These are phyloP conservation scores for Spea bombifrons DNA, from an alignment of 2,113 vertebrate species.

Conservation along the genomic window DNA sequence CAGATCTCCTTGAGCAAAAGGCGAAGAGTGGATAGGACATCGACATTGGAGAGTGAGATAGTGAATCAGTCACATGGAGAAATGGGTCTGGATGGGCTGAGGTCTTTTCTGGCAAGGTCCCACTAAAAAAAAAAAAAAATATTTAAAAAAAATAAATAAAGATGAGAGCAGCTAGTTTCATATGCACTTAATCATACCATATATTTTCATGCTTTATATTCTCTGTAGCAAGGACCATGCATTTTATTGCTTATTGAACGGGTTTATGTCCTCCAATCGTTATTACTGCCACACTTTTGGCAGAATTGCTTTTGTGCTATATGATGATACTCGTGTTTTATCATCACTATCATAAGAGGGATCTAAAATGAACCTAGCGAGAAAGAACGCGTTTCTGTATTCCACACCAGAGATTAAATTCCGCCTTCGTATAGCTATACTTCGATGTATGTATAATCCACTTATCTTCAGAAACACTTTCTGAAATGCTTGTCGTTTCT, in stretches of 20 bases:
- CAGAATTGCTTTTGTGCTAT: constrained; percentile 41
- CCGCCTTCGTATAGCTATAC: constrained; percentile 26
- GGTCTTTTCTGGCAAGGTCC: no score
- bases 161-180: not conserved
- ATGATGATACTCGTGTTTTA: constrained; percentile 30
- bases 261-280: constrained; percentile 42
- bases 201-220: constrained; percentile 29
- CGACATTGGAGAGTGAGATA: no score
- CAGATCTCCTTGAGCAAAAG: no score
- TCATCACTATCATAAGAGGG: constrained; percentile 36
- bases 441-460: constrained; percentile 41
- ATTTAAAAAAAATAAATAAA: no score
- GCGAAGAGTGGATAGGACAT: no score
- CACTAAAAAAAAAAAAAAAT: no score
- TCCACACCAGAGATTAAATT: constrained; percentile 32
- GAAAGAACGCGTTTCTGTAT: constrained; percentile 18
- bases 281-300: constrained; percentile 21
- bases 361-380: constrained; percentile 38
- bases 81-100: no score
- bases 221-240: constrained; percentile 16
- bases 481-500: constrained; percentile 21
- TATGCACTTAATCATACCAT: constrained; percentile 13
- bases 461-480: constrained; percentile 30
- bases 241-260: constrained; percentile 42
- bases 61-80: no score